phyloP scores from a whole-genome alignment of 2,797 vertebrate species.

The Sebastes oblongus region DNA sequence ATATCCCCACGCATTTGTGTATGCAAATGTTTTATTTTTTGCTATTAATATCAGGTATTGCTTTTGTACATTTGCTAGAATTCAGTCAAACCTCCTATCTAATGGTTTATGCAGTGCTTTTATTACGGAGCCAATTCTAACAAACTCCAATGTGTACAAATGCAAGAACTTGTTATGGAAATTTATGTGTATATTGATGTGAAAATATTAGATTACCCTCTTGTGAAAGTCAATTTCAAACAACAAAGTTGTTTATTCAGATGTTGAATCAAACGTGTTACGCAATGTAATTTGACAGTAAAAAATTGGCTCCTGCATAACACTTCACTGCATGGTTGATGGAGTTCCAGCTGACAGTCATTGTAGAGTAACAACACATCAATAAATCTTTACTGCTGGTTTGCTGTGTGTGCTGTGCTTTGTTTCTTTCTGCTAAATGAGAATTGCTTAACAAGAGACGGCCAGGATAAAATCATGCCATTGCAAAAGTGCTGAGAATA shows the following conservation, averaged over 20 bases:
- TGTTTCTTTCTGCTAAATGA: conserved; percentile 17
- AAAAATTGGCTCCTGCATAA: conserved; percentile 34
- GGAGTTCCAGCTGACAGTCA: conserved; percentile 26
- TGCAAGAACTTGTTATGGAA: neutral
- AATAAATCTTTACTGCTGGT: conserved; percentile 39
- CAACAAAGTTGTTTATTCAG: conserved; percentile 14
- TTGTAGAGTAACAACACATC: conserved; percentile 18
- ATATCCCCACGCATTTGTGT: conserved; percentile 23
- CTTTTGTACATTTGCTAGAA: conserved; percentile 59
- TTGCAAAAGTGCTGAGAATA: conserved; percentile 36
- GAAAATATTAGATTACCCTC: conserved; percentile 4
- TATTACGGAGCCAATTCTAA: neutral
- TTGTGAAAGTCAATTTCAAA: conserved; percentile 14
- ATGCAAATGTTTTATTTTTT: conserved; percentile 30
- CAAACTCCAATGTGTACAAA: conserved; percentile 1
- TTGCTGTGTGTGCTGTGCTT: conserved; percentile 53
- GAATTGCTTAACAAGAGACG: neutral
- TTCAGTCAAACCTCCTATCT: conserved; percentile 20
- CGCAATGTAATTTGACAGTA: conserved; percentile 2
- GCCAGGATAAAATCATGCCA: conserved; percentile 21
- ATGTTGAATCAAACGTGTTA: conserved; percentile 7
- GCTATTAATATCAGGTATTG: conserved; percentile 57
- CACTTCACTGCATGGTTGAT: conserved; percentile 32
- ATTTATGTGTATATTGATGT: neutral
- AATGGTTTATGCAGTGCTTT: conserved; percentile 16